Conservation (phyloP, 2,113 vertebrate species). For the Eira barbara region DNA sequence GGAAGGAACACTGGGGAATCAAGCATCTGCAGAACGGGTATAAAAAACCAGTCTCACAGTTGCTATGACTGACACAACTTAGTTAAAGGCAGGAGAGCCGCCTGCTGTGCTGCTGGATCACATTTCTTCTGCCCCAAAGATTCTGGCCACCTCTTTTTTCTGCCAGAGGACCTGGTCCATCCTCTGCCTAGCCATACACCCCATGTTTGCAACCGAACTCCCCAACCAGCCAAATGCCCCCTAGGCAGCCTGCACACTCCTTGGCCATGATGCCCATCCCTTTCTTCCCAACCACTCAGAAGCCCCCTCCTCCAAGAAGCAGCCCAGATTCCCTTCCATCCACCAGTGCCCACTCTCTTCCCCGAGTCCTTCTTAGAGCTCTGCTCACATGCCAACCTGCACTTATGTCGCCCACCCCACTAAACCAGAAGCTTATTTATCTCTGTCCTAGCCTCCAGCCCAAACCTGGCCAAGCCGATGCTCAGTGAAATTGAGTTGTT, state of each 20-base stretch:
- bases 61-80: background rate
- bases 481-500: background rate
- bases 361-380: background rate
- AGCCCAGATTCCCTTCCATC: background rate
- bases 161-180: background rate
- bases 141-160: background rate
- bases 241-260: background rate
- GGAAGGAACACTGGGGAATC: background rate
- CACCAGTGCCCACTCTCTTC: background rate
- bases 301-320: background rate
- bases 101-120: rapidly evolving
- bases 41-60: background rate
- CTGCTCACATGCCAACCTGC: rapidly evolving
- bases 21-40: background rate
- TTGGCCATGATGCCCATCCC: background rate
- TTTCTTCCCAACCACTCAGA: background rate
- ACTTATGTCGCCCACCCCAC: background rate
- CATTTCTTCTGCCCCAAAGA: background rate
- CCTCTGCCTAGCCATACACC: background rate
- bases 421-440: rapidly evolving
- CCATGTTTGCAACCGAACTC: background rate
- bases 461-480: background rate
- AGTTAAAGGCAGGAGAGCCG: background rate
- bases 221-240: background rate
- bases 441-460: background rate